Evolutionary conservation across 1,140 invertebrate species (phyloP), one percentile per base, ranked within the genome.

Genomic region (Liolophura sinensis): DNA sequence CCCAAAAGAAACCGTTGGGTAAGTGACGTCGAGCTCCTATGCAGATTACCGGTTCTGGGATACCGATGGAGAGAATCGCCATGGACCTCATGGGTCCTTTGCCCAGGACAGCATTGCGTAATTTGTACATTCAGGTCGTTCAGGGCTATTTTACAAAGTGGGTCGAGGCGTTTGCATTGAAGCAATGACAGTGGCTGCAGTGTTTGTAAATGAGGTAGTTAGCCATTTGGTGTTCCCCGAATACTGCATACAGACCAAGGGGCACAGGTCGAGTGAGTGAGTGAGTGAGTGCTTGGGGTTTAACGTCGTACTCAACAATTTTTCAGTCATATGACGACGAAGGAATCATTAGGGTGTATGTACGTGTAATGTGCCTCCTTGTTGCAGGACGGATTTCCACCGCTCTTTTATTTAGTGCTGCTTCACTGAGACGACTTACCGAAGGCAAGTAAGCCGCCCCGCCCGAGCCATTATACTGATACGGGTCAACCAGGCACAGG

Each of bases 61-160:
- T 46, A 48, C 62, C 58, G 1, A 14, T 64, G 22, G 63, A 64
- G 24, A 57, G 62, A 46, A 40, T 69, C 4, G 40, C 59, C 16
- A 18, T 69, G 6, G 67, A 65, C 52, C 46, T 64, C 9, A 18
- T 65, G 18, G 62, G 62, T 22, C 61, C 69, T 61, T 15, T 64
- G 70, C 27, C 22, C 64, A 62, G n/a, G n/a, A n/a, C n/a, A n/a
- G 67, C 70, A 57, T 58, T 57, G n/a, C 61, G 74, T 18, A 73
- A 77, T 62, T 75, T 70, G 64, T 84, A 82, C 70, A 77, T 85
- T 15, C 49, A 84, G 11, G 80, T 83, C 1, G 58, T 82, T n/a
- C 67, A 69, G 58, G 80, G 84, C 68, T 64, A 75, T 65, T 86
- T 86, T 67, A 85, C 71, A 7, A 86, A 83, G 64, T 86, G 76